Base-by-base conservation (phyloP, 2,113 vertebrate species). In the Sinocyclocheilus grahami region DNA sequence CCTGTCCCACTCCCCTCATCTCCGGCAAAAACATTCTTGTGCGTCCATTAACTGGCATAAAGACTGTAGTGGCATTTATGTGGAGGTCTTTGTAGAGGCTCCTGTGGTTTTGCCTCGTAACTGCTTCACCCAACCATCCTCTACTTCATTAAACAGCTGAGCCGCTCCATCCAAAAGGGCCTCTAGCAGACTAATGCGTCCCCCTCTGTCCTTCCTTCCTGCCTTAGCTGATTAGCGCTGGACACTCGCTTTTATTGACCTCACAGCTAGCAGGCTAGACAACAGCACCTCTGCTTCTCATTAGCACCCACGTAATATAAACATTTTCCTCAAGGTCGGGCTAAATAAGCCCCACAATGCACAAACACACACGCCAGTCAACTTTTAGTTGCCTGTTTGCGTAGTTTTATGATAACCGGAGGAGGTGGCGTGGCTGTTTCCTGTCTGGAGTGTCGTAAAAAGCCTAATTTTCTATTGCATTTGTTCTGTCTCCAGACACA, bases 361-460 rank as follows among this genome's bases (percentile, higher is more conserved):
- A 33, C 27, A 85, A 39, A 62, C 60, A 72, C 22, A 48, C n/a
- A 13, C 3, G 24, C 78, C n/a, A 58, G 67, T 86, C 83, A 30
- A 60, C 77, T 74, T 88, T 82, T 58, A 37, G 60, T 81, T 22
- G 72, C 60, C 39, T 81, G 3, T 81, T 39, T 55, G 81, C 82
- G 48, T 78, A 86, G 85, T 88, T 91, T 89, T 86, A 90, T 82
- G 89, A 90, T 93, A 94, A 93, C 92, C 90, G 88, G 72, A 85
- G 85, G 87, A 87, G 83, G 80, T 80, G 77, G 82, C 27, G 72
- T 46, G 39, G 55, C 86, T 5, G 16, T 78, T 86, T 93, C 93
- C 92, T 93, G 58, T 91, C 83, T 71, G 42, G 83, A 65, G 87
- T 69, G 86, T 88, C 78, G 83, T 93, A 93, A 92, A 92, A 90